Evolutionary conservation across 2,797 vertebrate genomes (phyloP).

Genomic region (Ammospiza maritima): DNA sequence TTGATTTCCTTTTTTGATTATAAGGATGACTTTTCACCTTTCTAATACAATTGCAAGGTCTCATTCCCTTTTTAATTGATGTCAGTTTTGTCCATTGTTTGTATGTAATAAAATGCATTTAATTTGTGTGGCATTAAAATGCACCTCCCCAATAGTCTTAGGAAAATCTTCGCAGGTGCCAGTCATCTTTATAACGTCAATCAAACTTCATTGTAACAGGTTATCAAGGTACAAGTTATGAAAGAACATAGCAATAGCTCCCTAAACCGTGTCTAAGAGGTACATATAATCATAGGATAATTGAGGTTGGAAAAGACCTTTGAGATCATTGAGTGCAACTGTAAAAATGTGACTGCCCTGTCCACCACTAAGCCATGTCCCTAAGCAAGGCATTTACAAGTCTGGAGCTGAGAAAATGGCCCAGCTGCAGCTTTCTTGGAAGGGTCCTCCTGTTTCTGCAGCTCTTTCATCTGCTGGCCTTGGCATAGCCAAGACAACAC

Average conservation of each 20-base stretch:
- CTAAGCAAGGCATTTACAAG: background rate
- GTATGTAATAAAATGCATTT: background rate
- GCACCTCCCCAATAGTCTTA: background rate
- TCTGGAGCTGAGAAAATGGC: background rate
- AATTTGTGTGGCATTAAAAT: background rate
- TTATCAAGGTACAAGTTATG: background rate
- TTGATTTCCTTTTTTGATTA: background rate
- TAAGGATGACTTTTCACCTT: background rate
- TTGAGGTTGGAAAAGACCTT: background rate
- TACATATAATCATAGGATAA: background rate
- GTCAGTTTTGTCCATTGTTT: background rate
- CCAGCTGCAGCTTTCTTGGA: background rate
- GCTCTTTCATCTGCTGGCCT: background rate
- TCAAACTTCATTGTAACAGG: background rate
- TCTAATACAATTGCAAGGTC: background rate
- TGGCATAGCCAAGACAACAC: background rate
- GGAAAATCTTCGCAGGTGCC: background rate
- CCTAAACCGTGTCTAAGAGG: background rate
- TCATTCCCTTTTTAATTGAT: background rate
- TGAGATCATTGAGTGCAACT: too few species aligned
- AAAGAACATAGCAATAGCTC: background rate
- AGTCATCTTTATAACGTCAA: background rate
- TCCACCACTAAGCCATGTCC: background rate
- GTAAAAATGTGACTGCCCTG: background rate
- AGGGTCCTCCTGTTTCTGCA: background rate